These are phyloP conservation scores for Meda fulgida DNA, from an alignment of 2,797 vertebrate species.

Conservation along the genomic window DNA sequence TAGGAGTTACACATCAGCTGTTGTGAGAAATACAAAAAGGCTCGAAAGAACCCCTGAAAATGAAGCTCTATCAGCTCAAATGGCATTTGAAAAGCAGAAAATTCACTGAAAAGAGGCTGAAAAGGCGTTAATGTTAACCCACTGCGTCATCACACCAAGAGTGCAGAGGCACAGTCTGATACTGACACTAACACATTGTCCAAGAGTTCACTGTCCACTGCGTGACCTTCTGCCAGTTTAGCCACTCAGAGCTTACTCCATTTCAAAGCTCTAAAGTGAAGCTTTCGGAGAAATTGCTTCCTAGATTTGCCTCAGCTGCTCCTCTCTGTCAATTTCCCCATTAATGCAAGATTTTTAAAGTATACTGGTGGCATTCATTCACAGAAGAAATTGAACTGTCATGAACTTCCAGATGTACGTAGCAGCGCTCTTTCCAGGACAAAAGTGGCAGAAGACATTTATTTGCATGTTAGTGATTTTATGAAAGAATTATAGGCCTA, in stretches of 20 bases:
- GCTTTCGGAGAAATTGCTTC: constrained; percentile 10
- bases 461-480: not conserved
- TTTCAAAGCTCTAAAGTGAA: constrained; percentile 15
- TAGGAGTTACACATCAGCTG: not conserved
- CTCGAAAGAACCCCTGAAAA: not conserved
- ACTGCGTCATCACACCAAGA: constrained; percentile 47
- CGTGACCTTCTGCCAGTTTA: constrained; percentile 31
- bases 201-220: constrained; percentile 43
- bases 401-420: not conserved
- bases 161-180: constrained; percentile 28
- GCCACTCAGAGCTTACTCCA: constrained; percentile 21
- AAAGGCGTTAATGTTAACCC: constrained; percentile 49
- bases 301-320: constrained; percentile 1
- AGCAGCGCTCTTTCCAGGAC: not conserved
- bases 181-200: constrained; percentile 46
- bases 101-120: constrained; percentile 24
- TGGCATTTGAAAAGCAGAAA: constrained; percentile 52
- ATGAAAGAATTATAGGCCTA: not conserved
- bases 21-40: not conserved
- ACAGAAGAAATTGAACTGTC: not conserved
- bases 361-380: not conserved
- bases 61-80: constrained; percentile 38
- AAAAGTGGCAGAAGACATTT: not conserved
- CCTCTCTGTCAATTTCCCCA: not conserved
- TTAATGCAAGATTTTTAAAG: not conserved